Conservation (phyloP, 2,113 vertebrate species). For the Petromus typicus region DNA sequence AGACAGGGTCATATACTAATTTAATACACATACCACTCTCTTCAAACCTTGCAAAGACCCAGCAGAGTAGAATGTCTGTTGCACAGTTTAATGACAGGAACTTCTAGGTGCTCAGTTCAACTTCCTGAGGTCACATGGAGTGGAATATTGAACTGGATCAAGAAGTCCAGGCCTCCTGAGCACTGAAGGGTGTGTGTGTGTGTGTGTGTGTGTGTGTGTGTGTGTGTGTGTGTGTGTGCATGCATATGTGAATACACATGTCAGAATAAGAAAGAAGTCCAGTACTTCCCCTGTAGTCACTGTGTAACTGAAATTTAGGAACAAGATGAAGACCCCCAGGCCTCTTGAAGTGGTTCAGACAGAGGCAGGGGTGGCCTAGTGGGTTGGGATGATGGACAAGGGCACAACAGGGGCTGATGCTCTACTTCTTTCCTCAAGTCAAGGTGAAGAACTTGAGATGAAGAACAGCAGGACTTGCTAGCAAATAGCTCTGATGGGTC, state of each 20-base stretch:
- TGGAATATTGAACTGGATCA: not conserved
- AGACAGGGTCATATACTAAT: fast-evolving
- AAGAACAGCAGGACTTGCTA: not conserved
- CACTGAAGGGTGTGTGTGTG: not conserved
- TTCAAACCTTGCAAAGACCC: not conserved
- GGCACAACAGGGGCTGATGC: fast-evolving
- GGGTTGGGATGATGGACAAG: not conserved
- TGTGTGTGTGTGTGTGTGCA: fast-evolving
- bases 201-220: not conserved
- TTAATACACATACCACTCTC: not conserved
- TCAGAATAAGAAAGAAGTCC: not conserved
- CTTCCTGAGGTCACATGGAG: not conserved
- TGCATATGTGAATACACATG: not conserved
- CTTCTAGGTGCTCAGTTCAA: not conserved
- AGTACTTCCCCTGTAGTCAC: not conserved
- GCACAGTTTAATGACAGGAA: not conserved
- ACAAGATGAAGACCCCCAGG: not conserved
- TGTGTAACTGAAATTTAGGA: not conserved
- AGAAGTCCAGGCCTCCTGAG: not conserved
- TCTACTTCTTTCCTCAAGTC: not conserved
- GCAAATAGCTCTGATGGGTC: no score
- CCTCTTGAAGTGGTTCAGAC: not conserved
- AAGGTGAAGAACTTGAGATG: fast-evolving
- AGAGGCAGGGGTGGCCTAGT: not conserved
- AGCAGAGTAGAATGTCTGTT: no score